Percentiles rank a stretch among this genome's conserved stretches.
These are phyloP conservation scores for Sympetrum striolatum DNA, from an alignment of 2,888 invertebrate genomes.

Conservation along the genomic window DNA sequence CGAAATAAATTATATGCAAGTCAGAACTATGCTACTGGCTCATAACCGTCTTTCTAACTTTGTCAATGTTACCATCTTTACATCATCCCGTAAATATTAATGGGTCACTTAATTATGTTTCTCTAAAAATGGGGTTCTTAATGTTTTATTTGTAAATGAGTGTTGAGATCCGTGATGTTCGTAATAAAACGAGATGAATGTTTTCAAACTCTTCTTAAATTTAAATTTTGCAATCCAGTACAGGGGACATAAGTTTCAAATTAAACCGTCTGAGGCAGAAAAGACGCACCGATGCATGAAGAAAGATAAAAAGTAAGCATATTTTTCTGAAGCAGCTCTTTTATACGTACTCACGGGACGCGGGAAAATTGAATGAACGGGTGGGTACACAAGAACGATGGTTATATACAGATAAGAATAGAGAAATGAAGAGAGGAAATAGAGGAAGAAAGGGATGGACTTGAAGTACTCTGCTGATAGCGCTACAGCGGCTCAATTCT, in stretches of 20 bases:
- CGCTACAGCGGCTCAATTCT: background rate
- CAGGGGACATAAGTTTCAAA: background rate
- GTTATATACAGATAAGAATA: background rate
- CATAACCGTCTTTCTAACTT: too few species aligned
- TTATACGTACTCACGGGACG: background rate
- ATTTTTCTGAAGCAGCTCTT: background rate
- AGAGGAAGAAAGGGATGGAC: background rate
- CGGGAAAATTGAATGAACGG: background rate
- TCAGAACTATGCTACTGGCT: too few species aligned
- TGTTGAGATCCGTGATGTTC: too few species aligned
- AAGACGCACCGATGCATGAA: background rate
- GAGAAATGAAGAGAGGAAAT: background rate
- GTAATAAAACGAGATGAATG: background rate
- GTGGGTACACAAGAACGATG: background rate
- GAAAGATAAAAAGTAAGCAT: background rate
- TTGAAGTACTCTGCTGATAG: conserved; percentile 11
- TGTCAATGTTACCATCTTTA: too few species aligned
- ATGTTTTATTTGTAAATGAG: too few species aligned
- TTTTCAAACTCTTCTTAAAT: background rate
- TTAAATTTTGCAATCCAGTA: background rate
- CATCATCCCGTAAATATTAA: too few species aligned
- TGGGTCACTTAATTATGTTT: too few species aligned
- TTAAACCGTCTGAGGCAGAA: background rate
- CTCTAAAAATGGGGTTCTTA: too few species aligned
- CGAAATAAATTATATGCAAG: too few species aligned